Percentiles rank a stretch among this genome's conserved stretches.
These are phyloP conservation scores for Oenanthe oenanthe DNA, from an alignment of 2,113 vertebrate genomes.

Conservation along the genomic window DNA sequence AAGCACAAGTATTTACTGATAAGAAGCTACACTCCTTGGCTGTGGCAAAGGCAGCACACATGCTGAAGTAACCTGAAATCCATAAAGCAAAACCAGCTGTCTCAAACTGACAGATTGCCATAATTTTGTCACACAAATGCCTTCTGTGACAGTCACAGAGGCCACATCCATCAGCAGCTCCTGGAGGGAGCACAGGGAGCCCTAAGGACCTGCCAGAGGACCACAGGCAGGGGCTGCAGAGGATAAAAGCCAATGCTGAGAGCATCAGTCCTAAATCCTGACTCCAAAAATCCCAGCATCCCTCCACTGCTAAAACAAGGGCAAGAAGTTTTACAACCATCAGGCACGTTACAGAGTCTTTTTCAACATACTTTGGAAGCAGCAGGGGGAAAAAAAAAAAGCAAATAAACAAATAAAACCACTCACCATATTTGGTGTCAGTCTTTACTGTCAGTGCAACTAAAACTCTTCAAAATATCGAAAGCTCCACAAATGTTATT, in stretches of 20 bases:
- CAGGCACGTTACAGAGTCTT: neutral
- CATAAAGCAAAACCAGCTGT: neutral
- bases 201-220: neutral
- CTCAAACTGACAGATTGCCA: neutral
- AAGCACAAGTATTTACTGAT: neutral
- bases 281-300: neutral
- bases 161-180: neutral
- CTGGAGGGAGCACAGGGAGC: neutral
- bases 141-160: neutral
- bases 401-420: slow-evolving; percentile 53
- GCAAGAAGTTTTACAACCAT: slow-evolving; percentile 24
- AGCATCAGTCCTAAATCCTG: neutral
- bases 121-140: neutral
- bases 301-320: neutral
- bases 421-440: slow-evolving; percentile 40
- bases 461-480: slow-evolving; percentile 28
- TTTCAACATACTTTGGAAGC: slow-evolving; percentile 24
- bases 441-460: slow-evolving; percentile 51
- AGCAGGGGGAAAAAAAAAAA: neutral
- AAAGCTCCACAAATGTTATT: slow-evolving; percentile 24
- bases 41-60: neutral
- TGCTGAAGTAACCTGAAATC: neutral
- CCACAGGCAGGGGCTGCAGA: neutral
- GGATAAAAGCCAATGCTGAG: neutral
- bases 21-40: rapidly evolving